Conservation (phyloP, 2,797 vertebrate genomes). For the Brachyalestes nurse region DNA sequence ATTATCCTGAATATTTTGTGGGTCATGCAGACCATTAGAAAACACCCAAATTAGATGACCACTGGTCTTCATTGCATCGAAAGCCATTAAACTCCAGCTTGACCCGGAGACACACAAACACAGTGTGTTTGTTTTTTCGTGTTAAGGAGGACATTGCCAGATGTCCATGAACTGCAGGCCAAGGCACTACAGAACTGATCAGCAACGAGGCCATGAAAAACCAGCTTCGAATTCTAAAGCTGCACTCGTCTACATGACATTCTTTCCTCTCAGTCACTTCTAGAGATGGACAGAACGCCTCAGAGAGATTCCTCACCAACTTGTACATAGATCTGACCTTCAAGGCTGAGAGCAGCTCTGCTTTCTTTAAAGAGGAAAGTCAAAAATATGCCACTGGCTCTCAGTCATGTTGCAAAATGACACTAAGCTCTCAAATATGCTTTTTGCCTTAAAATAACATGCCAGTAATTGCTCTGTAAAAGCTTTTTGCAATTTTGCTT, state of each 20-base stretch:
- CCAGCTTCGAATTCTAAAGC: background rate
- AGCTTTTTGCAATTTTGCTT: slow-evolving; percentile 31
- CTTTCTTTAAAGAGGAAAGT: no score
- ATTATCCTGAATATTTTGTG: no score
- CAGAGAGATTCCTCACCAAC: background rate
- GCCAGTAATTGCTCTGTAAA: slow-evolving; percentile 34
- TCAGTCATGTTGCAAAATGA: background rate
- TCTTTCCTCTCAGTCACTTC: background rate
- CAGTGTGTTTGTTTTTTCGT: no score
- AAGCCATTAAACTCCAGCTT: slow-evolving; percentile 3
- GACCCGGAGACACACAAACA: no score
- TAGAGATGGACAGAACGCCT: background rate
- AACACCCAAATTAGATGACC: background rate
- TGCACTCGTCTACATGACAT: background rate
- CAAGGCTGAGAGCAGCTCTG: background rate
- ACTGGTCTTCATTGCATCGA: background rate
- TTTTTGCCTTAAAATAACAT: background rate
- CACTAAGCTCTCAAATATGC: background rate
- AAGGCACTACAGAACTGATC: background rate
- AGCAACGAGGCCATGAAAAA: background rate
- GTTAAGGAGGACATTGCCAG: background rate
- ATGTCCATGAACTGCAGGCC: background rate
- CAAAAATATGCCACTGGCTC: background rate
- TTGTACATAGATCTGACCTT: background rate
- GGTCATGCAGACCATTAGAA: background rate